These are phyloP conservation scores for Tachystola acroxantha DNA, from an alignment of 2,888 invertebrate genomes.

Conservation along the genomic window DNA sequence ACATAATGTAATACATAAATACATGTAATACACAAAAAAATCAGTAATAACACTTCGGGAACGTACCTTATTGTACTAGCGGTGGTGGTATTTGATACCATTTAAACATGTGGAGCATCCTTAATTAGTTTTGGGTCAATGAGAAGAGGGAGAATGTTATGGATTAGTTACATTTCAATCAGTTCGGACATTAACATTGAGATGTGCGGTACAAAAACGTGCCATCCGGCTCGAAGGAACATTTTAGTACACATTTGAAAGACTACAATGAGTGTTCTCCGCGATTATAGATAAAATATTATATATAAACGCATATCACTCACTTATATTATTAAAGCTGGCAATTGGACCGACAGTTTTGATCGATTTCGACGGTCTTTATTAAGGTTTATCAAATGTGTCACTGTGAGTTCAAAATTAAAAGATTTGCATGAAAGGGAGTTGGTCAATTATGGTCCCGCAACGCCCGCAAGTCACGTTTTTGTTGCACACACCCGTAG, in stretches of 20 bases:
- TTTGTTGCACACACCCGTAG: slow-evolving; percentile 39
- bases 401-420: too few relatives aligned
- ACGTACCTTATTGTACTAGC: slow-evolving; percentile 75
- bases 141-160: slow-evolving; percentile 77
- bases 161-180: slow-evolving; percentile 72
- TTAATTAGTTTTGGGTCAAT: slow-evolving; percentile 76
- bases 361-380: too few relatives aligned
- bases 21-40: slow-evolving; percentile 43
- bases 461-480: slow-evolving; percentile 27
- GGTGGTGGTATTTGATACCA: slow-evolving; percentile 71
- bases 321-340: too few relatives aligned
- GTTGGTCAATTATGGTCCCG: too few relatives aligned
- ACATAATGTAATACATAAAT: slow-evolving; percentile 63
- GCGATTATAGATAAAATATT: too few relatives aligned
- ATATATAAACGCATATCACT: too few relatives aligned
- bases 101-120: slow-evolving; percentile 75
- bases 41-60: slow-evolving; percentile 51
- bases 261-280: too few relatives aligned
- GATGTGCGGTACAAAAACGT: slow-evolving; percentile 49
- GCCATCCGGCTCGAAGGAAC: slow-evolving; percentile 20
- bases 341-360: too few relatives aligned
- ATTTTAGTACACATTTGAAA: background rate
- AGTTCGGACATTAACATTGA: slow-evolving; percentile 34
- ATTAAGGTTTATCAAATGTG: too few relatives aligned
- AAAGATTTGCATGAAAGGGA: too few relatives aligned